Evolutionary conservation across 2,113 vertebrate species (phyloP), one percentile per base, ranked within the genome.

Genomic region (Carassius auratus): DNA sequence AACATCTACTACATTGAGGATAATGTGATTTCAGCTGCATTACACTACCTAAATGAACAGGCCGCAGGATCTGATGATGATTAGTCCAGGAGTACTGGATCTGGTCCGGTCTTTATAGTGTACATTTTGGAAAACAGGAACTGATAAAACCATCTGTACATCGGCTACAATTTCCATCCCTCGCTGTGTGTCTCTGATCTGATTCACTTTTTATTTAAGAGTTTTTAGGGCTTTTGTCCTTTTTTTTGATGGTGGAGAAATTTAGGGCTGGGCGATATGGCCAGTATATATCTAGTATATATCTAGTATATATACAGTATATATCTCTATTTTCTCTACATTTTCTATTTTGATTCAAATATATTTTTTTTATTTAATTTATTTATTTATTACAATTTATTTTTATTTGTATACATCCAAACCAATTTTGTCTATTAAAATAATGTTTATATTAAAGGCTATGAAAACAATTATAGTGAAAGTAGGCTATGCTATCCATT

Each of bases 11-110:
- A 89, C 87, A 80, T 90, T 89, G 85, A 91, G 85, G 81, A 73
- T 93, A 94, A 94, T 94, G 81, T 91, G 89, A 94, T 94, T 93
- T 93, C 3, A 75, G 71, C 91, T 93, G 90, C 93, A 93, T 94
- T 94, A 93, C 89, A 86, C 92, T 92, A 89, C 89, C 91, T 91
- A 90, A 93, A 94, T 91, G 90, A 94, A 91, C 92, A 92, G 92
- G 90, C 90, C 90, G 66, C 89, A 90, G 91, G 91, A 91, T 90
- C 88, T 87, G 89, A 91, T 76, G 88, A 87, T 88, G 21, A 87
- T 89, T 80, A 86, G 36, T 84, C 14, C 50, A 82, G 62, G 66
- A 76, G 80, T 84, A 23, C 79, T 77, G 86, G 45, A 64, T 81
- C 87, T 87, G 83, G 78, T 88, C 87, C 89, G 87, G 84, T 87